Evolutionary conservation across 1,140 invertebrate species (phyloP).

Genomic region (Orius insidiosus): DNA sequence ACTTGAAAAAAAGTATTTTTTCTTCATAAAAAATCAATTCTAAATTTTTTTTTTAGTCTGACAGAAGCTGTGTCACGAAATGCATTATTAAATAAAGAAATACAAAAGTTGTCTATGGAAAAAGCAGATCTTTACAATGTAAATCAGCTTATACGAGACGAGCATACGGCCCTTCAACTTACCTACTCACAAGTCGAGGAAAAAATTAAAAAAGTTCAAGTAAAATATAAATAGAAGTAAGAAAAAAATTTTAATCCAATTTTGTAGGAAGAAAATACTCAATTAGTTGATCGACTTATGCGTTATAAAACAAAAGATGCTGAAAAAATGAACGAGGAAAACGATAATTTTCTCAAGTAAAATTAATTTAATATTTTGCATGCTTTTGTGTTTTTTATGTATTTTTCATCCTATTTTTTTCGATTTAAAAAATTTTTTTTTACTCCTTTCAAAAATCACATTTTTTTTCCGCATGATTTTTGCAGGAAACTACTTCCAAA

Average conservation of each 20-base stretch:
- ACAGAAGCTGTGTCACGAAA: slow-evolving; percentile 48
- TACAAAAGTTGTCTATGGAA: slow-evolving; percentile 38
- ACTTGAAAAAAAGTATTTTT: slow-evolving; percentile 55
- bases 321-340: slow-evolving; percentile 85
- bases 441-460: too few species aligned
- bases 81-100: slow-evolving; percentile 43
- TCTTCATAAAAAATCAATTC: too few species aligned
- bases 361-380: slow-evolving; percentile 19
- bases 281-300: slow-evolving; percentile 72
- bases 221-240: too few species aligned
- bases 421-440: too few species aligned
- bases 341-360: slow-evolving; percentile 79
- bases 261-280: slow-evolving; percentile 73
- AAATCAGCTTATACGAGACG: slow-evolving; percentile 80
- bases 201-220: slow-evolving; percentile 68
- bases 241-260: too few species aligned
- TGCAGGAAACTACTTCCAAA: too few species aligned
- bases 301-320: slow-evolving; percentile 85
- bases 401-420: background rate
- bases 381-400: slow-evolving; percentile 7
- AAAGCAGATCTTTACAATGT: slow-evolving; percentile 52
- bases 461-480: too few species aligned
- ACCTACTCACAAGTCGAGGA: slow-evolving; percentile 77
- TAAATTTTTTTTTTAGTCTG: slow-evolving; percentile 40
- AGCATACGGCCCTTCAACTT: slow-evolving; percentile 84